These are phyloP conservation scores for Morone saxatilis DNA, from an alignment of 2,113 vertebrate species.

Conservation along the genomic window DNA sequence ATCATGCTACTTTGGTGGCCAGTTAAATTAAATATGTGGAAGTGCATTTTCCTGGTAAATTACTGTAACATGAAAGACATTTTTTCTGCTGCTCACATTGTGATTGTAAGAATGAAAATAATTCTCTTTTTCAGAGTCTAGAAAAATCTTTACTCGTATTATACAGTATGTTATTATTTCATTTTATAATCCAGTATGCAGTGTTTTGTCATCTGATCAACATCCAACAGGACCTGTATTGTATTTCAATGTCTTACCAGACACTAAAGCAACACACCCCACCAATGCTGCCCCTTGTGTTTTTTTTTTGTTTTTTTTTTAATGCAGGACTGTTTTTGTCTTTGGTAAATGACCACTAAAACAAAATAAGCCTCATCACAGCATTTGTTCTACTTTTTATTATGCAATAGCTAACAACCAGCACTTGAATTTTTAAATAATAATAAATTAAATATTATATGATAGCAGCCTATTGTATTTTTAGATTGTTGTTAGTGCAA, in stretches of 20 bases:
- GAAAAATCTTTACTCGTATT: too few species aligned
- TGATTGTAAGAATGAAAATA: not conserved
- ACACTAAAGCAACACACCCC: not conserved
- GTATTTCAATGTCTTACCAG: not conserved
- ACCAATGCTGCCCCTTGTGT: too few species aligned
- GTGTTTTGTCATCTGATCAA: too few species aligned
- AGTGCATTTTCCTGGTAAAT: not conserved
- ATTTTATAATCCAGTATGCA: too few species aligned
- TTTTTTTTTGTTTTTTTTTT: too few species aligned
- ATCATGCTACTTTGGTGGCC: not conserved
- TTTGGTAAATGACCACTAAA: too few species aligned
- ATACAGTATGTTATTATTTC: too few species aligned
- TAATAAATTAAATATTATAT: not conserved
- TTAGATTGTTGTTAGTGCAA: not conserved
- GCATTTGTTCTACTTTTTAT: not conserved
- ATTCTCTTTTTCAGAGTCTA: not conserved
- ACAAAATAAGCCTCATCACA: not conserved
- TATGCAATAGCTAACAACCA: not conserved
- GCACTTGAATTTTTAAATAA: not conserved
- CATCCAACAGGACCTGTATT: too few species aligned
- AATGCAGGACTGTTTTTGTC: too few species aligned
- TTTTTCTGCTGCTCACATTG: not conserved
- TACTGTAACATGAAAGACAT: not conserved
- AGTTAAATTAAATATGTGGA: not conserved
- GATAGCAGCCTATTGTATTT: not conserved